Base-by-base conservation (phyloP, 2,113 vertebrate genomes). In the Crocuta crocuta region DNA sequence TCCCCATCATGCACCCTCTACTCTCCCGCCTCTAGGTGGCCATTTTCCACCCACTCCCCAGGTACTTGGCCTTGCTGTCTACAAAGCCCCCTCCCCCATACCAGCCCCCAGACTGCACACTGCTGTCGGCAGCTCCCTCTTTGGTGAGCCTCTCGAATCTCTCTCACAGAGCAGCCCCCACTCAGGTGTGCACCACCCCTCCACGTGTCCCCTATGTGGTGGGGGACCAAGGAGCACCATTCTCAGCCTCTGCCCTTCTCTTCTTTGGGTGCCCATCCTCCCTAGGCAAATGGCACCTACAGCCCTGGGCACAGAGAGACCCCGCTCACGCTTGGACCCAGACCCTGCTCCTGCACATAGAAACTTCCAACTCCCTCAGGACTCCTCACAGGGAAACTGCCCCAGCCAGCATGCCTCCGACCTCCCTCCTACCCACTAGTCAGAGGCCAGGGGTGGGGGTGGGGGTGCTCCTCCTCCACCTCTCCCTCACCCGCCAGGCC, bases 1-100 rank as follows among this genome's bases (percentile, higher is more conserved):
- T 58, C 7, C 39, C 70, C 31, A 15, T 0, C 0, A 2, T 0
- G 8, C 7, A 12, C n/a, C 31, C 39, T 23, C 55, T 53, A 43
- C 12, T 26, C 28, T 16, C 74, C 71, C 12, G 9, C 39, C 55
- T 84, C 74, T 45, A 43, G 0, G 5, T 5, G 10, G 11, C 39
- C 68, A 39, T 11, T 15, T 35, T 21, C 66, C 5, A 23, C n/a
- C 5, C 8, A 31, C 63, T 31, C 23, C 53, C 39, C 58, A 55
- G 9, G 26, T 4, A 19, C 48, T 26, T 19, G 8, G 26, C 33
- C 16, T 17, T 35, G 63, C 45, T 0, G 0, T 63, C 58, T 26
- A 35, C 65, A 78, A 39, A 73, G 26, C 8, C n/a, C 58, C 28
- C 26, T 55, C 65, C 53, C 13, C 16, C 16, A 28, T 10, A 28